Evolutionary conservation across 2,888 invertebrate species (phyloP).

Genomic region (Hetaerina titia): DNA sequence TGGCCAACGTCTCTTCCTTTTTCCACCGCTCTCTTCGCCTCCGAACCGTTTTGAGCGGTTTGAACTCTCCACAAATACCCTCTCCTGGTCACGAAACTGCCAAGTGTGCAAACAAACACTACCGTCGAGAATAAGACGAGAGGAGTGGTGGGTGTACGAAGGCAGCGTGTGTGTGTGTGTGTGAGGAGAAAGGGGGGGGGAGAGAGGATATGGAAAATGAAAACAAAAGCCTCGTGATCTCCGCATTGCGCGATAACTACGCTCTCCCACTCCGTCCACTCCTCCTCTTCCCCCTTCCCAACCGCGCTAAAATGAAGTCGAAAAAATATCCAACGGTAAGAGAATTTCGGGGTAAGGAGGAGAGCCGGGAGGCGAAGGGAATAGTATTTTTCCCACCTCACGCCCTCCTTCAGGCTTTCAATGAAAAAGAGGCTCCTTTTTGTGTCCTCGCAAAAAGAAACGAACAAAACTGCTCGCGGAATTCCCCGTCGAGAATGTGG

Average conservation of each 20-base stretch:
- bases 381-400: neutral
- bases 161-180: neutral
- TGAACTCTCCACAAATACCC: neutral
- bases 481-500: neutral
- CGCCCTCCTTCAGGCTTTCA: neutral
- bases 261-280: neutral
- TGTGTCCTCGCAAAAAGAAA: neutral
- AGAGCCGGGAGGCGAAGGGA: neutral
- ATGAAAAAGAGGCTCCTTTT: neutral
- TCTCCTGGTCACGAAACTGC: conserved; percentile 13
- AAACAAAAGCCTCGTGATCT: conserved; percentile 21
- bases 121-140: neutral
- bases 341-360: neutral
- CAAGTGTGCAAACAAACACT: conserved; percentile 26
- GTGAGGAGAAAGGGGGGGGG: neutral
- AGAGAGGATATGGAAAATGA: neutral
- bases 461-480: neutral
- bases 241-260: conserved; percentile 35
- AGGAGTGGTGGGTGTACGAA: neutral
- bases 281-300: neutral
- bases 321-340: neutral
- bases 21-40: neutral
- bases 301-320: neutral
- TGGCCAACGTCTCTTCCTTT: neutral
- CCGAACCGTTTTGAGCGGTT: neutral